These are phyloP conservation scores for Gobionotothen gibberifrons DNA, from an alignment of 2,797 vertebrate genomes.

Conservation along the genomic window DNA sequence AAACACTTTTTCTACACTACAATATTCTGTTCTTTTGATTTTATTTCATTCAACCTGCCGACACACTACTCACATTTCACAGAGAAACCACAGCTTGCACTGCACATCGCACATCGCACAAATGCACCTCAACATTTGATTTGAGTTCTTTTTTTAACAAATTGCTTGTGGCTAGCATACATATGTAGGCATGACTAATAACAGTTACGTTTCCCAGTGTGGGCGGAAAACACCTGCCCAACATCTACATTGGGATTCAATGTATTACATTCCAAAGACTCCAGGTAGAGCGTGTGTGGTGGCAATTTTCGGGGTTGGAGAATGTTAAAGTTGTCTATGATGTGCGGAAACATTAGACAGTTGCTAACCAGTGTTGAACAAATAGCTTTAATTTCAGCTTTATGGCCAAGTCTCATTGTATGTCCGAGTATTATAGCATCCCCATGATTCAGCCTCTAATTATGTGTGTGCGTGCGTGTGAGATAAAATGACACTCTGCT, in stretches of 20 bases:
- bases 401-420: conserved; percentile 54
- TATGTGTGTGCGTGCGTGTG: conserved; percentile 10
- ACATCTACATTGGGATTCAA: conserved; percentile 55
- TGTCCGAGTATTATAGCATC: conserved; percentile 48
- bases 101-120: conserved; percentile 40
- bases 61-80: conserved; percentile 61
- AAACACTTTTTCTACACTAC: conserved; percentile 81
- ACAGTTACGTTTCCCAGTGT: conserved; percentile 37
- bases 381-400: conserved; percentile 82
- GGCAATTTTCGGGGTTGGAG: conserved; percentile 28
- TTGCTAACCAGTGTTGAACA: conserved; percentile 60
- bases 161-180: conserved; percentile 44
- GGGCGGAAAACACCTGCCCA: conserved; percentile 36
- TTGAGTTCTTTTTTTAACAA: conserved; percentile 17
- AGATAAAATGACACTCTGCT: conserved; percentile 45
- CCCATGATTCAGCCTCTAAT: conserved; percentile 55
- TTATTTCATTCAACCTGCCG: conserved; percentile 46
- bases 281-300: conserved; percentile 43
- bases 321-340: conserved; percentile 49
- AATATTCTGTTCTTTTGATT: conserved; percentile 45
- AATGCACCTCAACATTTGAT: conserved; percentile 35
- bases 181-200: conserved; percentile 34
- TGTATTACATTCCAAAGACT: conserved; percentile 84
- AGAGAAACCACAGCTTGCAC: conserved; percentile 30
- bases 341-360: conserved; percentile 38